A percentile compares a stretch with the other conserved stretches of the same genome.
Evolutionary conservation across 2,888 invertebrate genomes (phyloP).

Genomic region (Dicyrtomina minuta): DNA sequence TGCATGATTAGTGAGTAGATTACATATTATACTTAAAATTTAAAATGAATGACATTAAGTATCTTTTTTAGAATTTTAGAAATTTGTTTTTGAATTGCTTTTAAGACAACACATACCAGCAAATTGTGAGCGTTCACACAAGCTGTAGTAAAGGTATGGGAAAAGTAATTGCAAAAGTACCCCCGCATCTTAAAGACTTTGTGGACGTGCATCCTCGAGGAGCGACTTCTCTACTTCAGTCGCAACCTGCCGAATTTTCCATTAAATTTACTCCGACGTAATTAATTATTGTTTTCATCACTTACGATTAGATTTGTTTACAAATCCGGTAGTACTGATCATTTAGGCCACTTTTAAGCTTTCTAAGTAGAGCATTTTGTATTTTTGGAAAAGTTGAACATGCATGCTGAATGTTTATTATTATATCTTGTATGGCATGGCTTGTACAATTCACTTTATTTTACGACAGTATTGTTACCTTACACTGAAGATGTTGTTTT

Average conservation of each 20-base stretch:
- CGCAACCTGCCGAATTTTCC: slow-evolving; percentile 25
- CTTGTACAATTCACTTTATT: too few species aligned
- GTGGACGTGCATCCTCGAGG: slow-evolving; percentile 35
- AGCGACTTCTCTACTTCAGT: slow-evolving; percentile 5
- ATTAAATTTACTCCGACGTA: slow-evolving; percentile 38
- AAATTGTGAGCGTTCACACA: neutral
- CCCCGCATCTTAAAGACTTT: slow-evolving; percentile 13
- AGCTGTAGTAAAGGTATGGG: slow-evolving; percentile 26
- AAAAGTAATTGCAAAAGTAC: slow-evolving; percentile 32
- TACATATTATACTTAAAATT: too few species aligned
- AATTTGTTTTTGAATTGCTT: slow-evolving; percentile 3
- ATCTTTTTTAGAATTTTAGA: neutral
- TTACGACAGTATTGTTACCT: too few species aligned
- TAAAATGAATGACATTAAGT: too few species aligned
- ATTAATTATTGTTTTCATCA: too few species aligned
- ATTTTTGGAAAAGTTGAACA: too few species aligned
- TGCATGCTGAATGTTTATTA: too few species aligned
- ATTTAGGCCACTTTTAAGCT: too few species aligned
- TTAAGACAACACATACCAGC: slow-evolving; percentile 37
- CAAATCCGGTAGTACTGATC: too few species aligned
- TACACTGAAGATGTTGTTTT: neutral
- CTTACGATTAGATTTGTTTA: too few species aligned
- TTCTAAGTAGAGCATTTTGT: too few species aligned
- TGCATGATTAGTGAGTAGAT: slow-evolving; percentile 36
- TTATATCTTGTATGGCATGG: too few species aligned